Conservation (phyloP, 2,888 invertebrate species). For the Ormyrus pomaceus region DNA sequence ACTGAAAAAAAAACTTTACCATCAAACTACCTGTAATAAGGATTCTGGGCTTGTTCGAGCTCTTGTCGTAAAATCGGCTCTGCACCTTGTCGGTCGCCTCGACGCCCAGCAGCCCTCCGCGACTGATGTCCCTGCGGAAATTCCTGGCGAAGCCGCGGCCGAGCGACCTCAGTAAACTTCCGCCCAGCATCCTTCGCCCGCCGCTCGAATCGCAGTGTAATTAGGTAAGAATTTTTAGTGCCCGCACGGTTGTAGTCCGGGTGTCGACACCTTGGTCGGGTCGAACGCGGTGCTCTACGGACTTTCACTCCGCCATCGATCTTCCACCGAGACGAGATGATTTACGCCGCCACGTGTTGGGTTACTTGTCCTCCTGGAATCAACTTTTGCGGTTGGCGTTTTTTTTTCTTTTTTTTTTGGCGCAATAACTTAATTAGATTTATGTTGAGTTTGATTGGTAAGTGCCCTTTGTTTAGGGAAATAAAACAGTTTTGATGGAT, state of each 20-base stretch:
- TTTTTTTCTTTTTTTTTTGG: neutral
- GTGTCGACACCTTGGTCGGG: neutral
- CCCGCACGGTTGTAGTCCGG: too few relatives aligned
- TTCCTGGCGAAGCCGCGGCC: slow-evolving; percentile 28
- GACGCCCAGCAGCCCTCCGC: slow-evolving; percentile 18
- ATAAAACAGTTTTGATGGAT: too few relatives aligned
- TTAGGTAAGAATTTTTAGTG: too few relatives aligned
- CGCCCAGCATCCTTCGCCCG: slow-evolving; percentile 41
- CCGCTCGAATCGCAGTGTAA: too few relatives aligned
- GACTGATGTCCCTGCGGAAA: slow-evolving; percentile 51
- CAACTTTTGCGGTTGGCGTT: neutral
- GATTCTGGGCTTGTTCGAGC: slow-evolving; percentile 76
- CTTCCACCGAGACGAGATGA: neutral
- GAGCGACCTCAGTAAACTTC: slow-evolving; percentile 9
- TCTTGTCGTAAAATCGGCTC: slow-evolving; percentile 16
- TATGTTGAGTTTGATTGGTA: too few relatives aligned
- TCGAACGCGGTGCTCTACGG: neutral
- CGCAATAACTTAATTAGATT: too few relatives aligned
- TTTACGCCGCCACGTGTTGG: slow-evolving; percentile 7
- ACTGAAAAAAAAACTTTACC: neutral
- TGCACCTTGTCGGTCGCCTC: slow-evolving; percentile 41
- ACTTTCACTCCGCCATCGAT: slow-evolving; percentile 25
- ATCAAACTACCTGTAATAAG: slow-evolving; percentile 78
- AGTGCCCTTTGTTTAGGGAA: too few relatives aligned
- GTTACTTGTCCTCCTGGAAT: neutral